Percentiles rank a stretch among this genome's conserved stretches.
These are phyloP conservation scores for Erynnis tages DNA, from an alignment of 2,888 invertebrate species.

Conservation along the genomic window DNA sequence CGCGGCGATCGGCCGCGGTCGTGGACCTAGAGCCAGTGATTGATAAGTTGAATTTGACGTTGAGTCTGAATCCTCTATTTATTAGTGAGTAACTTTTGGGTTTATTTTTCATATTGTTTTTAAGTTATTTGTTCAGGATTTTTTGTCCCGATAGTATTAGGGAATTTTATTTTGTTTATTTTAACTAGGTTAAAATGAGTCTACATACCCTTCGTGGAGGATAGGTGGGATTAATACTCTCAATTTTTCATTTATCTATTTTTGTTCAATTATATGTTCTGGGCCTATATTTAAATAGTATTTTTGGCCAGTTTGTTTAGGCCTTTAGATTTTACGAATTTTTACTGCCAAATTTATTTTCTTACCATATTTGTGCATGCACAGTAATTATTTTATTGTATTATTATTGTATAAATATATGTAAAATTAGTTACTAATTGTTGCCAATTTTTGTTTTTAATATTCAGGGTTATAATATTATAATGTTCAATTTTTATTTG, in stretches of 20 bases:
- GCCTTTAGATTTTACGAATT: constrained; percentile 79
- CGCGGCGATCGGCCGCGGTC: constrained; percentile 34
- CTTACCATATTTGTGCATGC: constrained; percentile 80
- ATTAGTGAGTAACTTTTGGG: constrained; percentile 80
- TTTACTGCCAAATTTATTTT: constrained; percentile 82
- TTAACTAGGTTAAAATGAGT: constrained; percentile 73
- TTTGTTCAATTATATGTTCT: constrained; percentile 74
- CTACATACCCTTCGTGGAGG: constrained; percentile 68
- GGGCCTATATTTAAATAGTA: constrained; percentile 79
- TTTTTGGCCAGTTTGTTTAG: constrained; percentile 78
- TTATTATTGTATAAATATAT: constrained; percentile 56
- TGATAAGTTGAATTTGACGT: constrained; percentile 65
- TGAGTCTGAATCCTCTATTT: constrained; percentile 78
- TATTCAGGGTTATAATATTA: constrained; percentile 80
- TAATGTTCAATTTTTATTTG: constrained; percentile 77
- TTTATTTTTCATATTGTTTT: constrained; percentile 81
- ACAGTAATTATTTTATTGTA: constrained; percentile 80
- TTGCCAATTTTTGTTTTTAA: constrained; percentile 78
- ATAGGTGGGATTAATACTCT: constrained; percentile 78
- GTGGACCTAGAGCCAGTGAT: constrained; percentile 55
- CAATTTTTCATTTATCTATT: constrained; percentile 76
- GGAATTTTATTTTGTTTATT: constrained; percentile 81
- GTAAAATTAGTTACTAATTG: constrained; percentile 78
- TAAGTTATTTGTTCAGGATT: constrained; percentile 81
- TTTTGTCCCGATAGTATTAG: constrained; percentile 82